Conservation (phyloP, 2,888 invertebrate species). For the Stenchaetothrips biformis region DNA sequence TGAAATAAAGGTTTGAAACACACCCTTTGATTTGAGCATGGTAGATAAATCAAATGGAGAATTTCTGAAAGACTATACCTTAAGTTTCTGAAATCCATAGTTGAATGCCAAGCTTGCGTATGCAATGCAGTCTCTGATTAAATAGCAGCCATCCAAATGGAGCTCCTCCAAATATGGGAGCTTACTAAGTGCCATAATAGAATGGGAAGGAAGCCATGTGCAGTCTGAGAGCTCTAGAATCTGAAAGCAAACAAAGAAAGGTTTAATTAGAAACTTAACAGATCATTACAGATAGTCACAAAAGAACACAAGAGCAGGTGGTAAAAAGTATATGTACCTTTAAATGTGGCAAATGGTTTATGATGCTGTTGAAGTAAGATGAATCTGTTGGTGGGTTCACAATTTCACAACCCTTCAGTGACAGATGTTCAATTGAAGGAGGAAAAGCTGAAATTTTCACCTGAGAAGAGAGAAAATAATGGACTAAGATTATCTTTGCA, state of each 20-base stretch:
- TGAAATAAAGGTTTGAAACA: conserved; percentile 27
- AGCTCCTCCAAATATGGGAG: conserved; percentile 57
- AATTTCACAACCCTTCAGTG: conserved; percentile 52
- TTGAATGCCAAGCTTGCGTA: conserved; percentile 70
- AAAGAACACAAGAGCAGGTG: conserved; percentile 27
- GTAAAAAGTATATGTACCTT: conserved; percentile 47
- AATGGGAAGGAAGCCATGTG: conserved; percentile 68
- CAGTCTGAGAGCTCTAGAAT: conserved; percentile 66
- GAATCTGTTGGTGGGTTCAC: conserved; percentile 48
- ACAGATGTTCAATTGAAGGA: conserved; percentile 55
- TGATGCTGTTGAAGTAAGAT: conserved; percentile 54
- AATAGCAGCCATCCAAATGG: conserved; percentile 59
- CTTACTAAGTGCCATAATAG: conserved; percentile 69
- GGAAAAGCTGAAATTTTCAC: conserved; percentile 62
- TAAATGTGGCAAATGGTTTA: conserved; percentile 49
- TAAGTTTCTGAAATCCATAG: conserved; percentile 61
- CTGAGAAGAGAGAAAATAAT: conserved; percentile 47
- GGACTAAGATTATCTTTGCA: background rate
- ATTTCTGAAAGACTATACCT: conserved; percentile 44
- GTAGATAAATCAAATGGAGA: conserved; percentile 29
- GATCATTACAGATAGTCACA: conserved; percentile 32
- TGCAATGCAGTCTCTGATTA: conserved; percentile 66
- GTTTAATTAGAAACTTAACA: conserved; percentile 23
- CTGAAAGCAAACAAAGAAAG: conserved; percentile 45
- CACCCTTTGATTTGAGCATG: background rate